phyloP scores from a whole-genome alignment of 2,888 invertebrate species.

The Acanthosepion lycidas region DNA sequence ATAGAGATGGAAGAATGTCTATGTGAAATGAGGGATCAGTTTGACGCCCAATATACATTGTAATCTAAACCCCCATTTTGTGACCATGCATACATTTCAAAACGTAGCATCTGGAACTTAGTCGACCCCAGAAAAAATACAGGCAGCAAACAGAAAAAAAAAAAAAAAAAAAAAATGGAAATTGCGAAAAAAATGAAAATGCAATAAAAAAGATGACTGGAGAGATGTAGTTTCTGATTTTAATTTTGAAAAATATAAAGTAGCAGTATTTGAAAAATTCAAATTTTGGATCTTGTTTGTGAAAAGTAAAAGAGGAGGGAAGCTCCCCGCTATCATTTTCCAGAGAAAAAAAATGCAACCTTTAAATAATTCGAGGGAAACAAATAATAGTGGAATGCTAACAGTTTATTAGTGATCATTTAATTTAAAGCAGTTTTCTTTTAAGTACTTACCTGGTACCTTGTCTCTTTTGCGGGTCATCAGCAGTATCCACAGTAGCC shows the following conservation, averaged over 20 bases:
- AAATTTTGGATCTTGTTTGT: no score
- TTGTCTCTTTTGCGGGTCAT: slow-evolving; percentile 45
- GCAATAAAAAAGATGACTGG: background rate
- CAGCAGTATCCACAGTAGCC: slow-evolving; percentile 45
- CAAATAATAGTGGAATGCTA: no score
- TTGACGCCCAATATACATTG: background rate
- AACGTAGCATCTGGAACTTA: background rate
- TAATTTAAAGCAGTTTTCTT: background rate
- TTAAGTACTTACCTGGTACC: slow-evolving; percentile 39
- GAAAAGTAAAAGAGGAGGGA: no score
- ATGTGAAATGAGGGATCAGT: slow-evolving; percentile 36
- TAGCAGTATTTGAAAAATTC: no score
- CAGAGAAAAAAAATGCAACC: no score
- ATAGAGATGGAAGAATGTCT: background rate
- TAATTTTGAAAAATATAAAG: background rate
- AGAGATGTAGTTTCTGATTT: background rate
- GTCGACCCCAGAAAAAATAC: background rate
- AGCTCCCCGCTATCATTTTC: no score
- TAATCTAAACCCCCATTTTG: slow-evolving; percentile 38
- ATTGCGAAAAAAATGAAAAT: background rate
- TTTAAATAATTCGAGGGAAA: no score
- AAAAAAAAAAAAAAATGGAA: background rate
- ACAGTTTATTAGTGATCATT: no score
- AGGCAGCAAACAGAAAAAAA: no score
- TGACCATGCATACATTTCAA: background rate